Conservation (phyloP, 2,113 vertebrate species). For the Petaurus breviceps region DNA sequence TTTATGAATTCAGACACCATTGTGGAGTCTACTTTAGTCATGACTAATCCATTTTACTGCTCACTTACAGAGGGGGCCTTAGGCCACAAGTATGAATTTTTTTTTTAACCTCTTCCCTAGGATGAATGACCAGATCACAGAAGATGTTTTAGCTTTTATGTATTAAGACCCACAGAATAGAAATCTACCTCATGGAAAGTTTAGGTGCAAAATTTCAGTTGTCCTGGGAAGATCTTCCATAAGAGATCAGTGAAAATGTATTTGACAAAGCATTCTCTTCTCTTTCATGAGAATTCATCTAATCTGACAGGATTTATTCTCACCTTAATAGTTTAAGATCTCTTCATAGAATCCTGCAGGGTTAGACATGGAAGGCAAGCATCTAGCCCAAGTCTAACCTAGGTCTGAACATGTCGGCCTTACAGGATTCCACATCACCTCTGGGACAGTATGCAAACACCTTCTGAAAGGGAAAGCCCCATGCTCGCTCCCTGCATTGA, state of each 20-base stretch:
- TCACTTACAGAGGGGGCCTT: neutral
- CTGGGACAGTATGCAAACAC: neutral
- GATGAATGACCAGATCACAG: neutral
- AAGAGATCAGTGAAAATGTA: neutral
- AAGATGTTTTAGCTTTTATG: neutral
- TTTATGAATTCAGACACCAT: neutral
- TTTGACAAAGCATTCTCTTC: neutral
- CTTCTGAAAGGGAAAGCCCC: neutral
- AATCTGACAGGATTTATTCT: neutral
- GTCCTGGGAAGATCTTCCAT: neutral
- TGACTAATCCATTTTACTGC: neutral
- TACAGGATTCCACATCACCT: neutral
- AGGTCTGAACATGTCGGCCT: no score
- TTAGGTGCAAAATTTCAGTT: neutral
- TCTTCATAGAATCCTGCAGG: neutral
- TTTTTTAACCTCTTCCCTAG: neutral
- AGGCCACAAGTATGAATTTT: neutral
- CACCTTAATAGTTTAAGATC: neutral
- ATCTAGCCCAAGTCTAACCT: neutral
- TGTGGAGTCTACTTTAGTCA: neutral
- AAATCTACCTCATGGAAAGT: neutral
- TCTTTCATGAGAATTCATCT: neutral
- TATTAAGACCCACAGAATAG: neutral
- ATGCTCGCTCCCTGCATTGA: neutral
- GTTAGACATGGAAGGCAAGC: neutral